Conservation (phyloP, 2,888 invertebrate species). For the Drosophila macrospina region DNA sequence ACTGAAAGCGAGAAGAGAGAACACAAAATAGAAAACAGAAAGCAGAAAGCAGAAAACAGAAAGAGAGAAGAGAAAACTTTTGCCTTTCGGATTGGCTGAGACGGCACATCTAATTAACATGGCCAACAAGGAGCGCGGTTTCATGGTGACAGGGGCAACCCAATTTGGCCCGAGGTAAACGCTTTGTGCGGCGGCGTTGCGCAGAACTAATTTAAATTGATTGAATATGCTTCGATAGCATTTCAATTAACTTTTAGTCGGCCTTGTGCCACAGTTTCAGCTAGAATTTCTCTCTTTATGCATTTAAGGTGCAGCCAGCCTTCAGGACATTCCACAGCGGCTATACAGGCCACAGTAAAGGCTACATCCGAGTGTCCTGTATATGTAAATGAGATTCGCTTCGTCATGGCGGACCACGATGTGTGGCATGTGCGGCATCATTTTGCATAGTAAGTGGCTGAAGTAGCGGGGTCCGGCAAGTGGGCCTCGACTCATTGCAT, state of each 20-base stretch:
- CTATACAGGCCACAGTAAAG: slow-evolving; percentile 29
- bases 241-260: slow-evolving; percentile 76
- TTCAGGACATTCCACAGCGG: slow-evolving; percentile 22
- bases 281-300: slow-evolving; percentile 41
- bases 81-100: slow-evolving; percentile 50
- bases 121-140: slow-evolving; percentile 43
- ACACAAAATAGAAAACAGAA: no score
- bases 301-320: slow-evolving; percentile 49
- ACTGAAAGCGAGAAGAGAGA: slow-evolving; percentile 6
- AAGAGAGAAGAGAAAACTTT: slow-evolving; percentile 59
- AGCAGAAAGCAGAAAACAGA: no score
- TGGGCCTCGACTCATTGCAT: slow-evolving; percentile 65
- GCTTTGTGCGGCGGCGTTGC: slow-evolving; percentile 54
- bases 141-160: slow-evolving; percentile 23
- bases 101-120: slow-evolving; percentile 70
- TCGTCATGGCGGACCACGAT: slow-evolving; percentile 47
- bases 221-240: slow-evolving; percentile 79
- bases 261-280: slow-evolving; percentile 51
- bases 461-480: slow-evolving; percentile 8
- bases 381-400: slow-evolving; percentile 58
- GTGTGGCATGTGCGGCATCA: slow-evolving; percentile 40
- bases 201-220: slow-evolving; percentile 80
- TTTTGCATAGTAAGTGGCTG: slow-evolving; percentile 68
- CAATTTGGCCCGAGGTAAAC: slow-evolving; percentile 37
- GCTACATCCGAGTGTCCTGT: background rate